phyloP scores from a whole-genome alignment of 2,113 vertebrate genomes.

The Collichthys lucidus region DNA sequence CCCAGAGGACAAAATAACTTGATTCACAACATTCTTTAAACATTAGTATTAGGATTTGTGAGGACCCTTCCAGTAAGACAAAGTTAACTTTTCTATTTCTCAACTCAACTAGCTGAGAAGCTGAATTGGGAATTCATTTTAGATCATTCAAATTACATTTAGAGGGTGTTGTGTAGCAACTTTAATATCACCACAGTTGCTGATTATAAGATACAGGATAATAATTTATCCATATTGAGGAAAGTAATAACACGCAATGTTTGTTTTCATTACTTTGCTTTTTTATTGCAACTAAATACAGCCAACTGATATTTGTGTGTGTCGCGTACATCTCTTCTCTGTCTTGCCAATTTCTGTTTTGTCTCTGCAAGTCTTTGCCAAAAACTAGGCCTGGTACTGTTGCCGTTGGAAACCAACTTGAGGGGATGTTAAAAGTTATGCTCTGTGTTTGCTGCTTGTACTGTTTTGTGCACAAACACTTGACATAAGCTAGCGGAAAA shows the following conservation, averaged over 20 bases:
- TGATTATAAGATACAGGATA: not conserved
- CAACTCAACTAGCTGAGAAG: not conserved
- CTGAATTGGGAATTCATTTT: not conserved
- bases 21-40: not conserved
- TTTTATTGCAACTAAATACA: not conserved
- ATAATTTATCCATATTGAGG: not conserved
- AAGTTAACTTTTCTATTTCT: not conserved
- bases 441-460: slow-evolving; percentile 8
- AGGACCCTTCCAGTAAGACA: not conserved
- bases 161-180: not conserved
- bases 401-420: slow-evolving; percentile 55
- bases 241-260: not conserved
- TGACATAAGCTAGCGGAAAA: slow-evolving; percentile 55
- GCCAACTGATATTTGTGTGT: not conserved
- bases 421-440: slow-evolving; percentile 15
- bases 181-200: not conserved
- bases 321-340: not conserved
- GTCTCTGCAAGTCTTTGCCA: slow-evolving; percentile 16
- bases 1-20: not conserved
- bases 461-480: slow-evolving; percentile 55
- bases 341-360: not conserved
- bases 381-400: slow-evolving; percentile 30
- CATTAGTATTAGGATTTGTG: not conserved
- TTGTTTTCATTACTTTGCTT: not conserved
- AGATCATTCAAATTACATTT: not conserved